Evolutionary conservation across 2,113 vertebrate genomes (phyloP), one percentile per base, ranked within the genome.

Genomic region (Anhinga rufa): DNA sequence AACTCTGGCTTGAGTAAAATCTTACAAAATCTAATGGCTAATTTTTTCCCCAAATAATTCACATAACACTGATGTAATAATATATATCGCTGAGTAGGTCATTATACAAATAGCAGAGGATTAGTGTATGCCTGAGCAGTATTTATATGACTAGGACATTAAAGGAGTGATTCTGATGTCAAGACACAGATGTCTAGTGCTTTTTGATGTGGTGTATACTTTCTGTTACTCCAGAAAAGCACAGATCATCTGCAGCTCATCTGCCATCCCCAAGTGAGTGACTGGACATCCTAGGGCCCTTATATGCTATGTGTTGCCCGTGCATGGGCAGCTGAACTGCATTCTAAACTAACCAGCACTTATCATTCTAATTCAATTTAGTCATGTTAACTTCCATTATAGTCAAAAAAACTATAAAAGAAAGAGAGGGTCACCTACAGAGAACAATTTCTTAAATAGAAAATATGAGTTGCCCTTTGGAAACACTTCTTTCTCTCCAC

Each of bases 231-330:
- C 31, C 28, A 44, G 36, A 86, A 89, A 76, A 51, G 17, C 32
- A 36, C 2, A 62, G 9, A 49, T 34, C 9, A 51, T 51, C 12
- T 55, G 36, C 16, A 44, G 9, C 20, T 70, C 60, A 32, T 85
- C 13, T 78, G 22, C 26, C 36, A 78, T 49, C 4, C 6, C 38
- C 14, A 21, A 57, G 32, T 51, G 49, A 62, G n/a, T 9, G 24
- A 55, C 9, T 24, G 18, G 34, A 54, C 7, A 28, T 16, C 10
- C 12, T 31, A 44, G 16, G 10, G 20, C 28, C 25, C 28, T 69
- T 54, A 7, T 1, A 12, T 8, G 16, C 11, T 28, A 15, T 4
- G 3, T 0, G 0, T 18, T 77, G 11, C 57, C 82, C 74, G 36
- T 14, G 7, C 9, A 38, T 8, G 9, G 44, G 12, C 8, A 22